phyloP scores from a whole-genome alignment of 2,888 invertebrate genomes.

The Lomographa bimaculata region DNA sequence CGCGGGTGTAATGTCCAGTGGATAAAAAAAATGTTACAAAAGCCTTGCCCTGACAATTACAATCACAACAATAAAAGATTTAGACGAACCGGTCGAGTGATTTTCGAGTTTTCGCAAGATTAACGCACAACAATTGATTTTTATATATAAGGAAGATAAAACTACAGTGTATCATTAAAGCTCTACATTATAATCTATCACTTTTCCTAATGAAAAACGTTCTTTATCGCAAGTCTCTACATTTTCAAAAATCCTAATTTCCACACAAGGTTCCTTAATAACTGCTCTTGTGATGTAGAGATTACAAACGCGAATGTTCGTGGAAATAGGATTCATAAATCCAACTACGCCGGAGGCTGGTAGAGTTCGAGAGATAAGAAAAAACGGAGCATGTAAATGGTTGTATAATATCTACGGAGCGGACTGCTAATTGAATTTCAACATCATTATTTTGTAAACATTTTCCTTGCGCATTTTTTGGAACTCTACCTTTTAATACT shows the following conservation, averaged over 20 bases:
- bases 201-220: no score
- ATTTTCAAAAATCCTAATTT: slow-evolving; percentile 11
- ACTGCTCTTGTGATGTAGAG: slow-evolving; percentile 18
- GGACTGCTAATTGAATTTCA: slow-evolving; percentile 9
- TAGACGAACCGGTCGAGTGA: no score
- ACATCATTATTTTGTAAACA: slow-evolving; percentile 5
- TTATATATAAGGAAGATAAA: no score
- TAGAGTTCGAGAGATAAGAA: slow-evolving; percentile 24
- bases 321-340: slow-evolving; percentile 26
- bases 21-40: no score
- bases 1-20: no score
- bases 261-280: slow-evolving; percentile 5
- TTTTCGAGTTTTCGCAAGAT: no score
- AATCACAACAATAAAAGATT: no score
- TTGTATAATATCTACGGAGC: slow-evolving; percentile 1
- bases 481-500: background rate
- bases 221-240: no score
- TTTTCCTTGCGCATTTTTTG: background rate
- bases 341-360: slow-evolving; percentile 22
- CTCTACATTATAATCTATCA: no score
- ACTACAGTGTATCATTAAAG: no score
- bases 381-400: slow-evolving; percentile 6
- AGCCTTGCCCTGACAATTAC: no score
- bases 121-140: no score
- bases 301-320: slow-evolving; percentile 18